A percentile compares a stretch with the other conserved stretches of the same genome.
Conservation (phyloP, 2,888 invertebrate species). For the Cantharis lateralis region DNA sequence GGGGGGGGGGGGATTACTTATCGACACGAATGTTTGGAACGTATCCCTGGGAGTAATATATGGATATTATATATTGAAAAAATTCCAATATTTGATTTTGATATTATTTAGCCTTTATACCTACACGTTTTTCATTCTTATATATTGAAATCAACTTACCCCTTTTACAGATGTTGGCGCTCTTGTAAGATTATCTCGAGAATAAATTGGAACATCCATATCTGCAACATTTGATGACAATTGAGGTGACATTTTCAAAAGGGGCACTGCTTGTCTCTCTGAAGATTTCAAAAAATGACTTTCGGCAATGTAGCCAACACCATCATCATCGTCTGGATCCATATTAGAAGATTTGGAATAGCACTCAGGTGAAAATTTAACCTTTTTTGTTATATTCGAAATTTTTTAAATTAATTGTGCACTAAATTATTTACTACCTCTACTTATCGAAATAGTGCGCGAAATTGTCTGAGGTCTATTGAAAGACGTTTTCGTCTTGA, state of each 20-base stretch:
- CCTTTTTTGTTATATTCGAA: neutral
- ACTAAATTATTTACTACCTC: neutral
- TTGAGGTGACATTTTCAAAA: slow-evolving; percentile 55
- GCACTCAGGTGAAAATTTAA: slow-evolving; percentile 7
- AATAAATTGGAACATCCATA: slow-evolving; percentile 63
- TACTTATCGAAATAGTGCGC: slow-evolving; percentile 4
- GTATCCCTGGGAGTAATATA: no score
- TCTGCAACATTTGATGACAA: slow-evolving; percentile 62
- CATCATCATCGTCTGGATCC: slow-evolving; percentile 54
- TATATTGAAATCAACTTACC: slow-evolving; percentile 42
- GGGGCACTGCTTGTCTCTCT: slow-evolving; percentile 50
- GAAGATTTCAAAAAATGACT: slow-evolving; percentile 59
- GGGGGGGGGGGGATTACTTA: no score
- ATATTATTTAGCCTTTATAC: no score
- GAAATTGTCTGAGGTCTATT: slow-evolving; percentile 22
- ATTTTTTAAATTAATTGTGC: neutral
- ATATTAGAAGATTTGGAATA: slow-evolving; percentile 27
- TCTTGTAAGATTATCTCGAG: slow-evolving; percentile 49
- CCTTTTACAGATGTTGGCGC: slow-evolving; percentile 39
- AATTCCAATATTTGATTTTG: no score
- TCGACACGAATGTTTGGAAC: no score
- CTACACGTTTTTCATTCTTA: no score
- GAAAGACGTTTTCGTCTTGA: slow-evolving; percentile 24
- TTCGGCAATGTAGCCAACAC: slow-evolving; percentile 61
- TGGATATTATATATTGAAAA: neutral